Conservation (phyloP, 35 echinoderm and acorn worm species). For the Stichopus chloronotus region DNA sequence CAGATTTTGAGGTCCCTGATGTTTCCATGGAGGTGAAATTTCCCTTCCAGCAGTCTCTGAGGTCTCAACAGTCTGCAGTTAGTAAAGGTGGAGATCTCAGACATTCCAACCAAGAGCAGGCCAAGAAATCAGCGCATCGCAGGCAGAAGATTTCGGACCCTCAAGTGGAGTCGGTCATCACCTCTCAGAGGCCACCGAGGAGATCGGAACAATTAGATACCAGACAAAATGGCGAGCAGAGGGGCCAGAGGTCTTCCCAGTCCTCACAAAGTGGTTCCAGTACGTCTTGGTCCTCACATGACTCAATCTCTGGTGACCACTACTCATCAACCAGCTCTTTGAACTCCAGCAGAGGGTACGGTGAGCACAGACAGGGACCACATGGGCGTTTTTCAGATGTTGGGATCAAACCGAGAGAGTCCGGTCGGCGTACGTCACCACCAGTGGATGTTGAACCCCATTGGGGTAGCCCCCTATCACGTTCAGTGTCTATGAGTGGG, state of each 20-base stretch:
- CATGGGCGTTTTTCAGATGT: conserved; percentile 40
- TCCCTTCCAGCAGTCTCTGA: neutral
- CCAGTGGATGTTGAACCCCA: neutral
- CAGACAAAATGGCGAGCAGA: neutral
- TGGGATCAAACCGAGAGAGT: neutral
- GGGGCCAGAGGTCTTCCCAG: neutral
- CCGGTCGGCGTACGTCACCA: neutral
- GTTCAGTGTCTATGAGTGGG: conserved; percentile 7
- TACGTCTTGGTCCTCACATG: conserved; percentile 38
- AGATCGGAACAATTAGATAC: neutral
- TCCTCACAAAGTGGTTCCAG: conserved; percentile 31
- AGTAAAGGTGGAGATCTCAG: conserved; percentile 6
- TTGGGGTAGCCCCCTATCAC: neutral
- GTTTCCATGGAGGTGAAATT: conserved; percentile 51
- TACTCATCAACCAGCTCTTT: conserved; percentile 47
- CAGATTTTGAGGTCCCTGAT: conserved; percentile 35
- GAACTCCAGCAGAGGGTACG: conserved; percentile 16
- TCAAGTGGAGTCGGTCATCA: neutral
- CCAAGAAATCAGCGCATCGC: conserved; percentile 11
- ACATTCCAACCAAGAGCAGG: no score
- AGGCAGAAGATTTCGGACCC: conserved; percentile 29
- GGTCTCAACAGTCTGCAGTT: neutral
- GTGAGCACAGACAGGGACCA: neutral
- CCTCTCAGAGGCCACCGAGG: neutral
- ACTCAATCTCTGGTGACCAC: conserved; percentile 32